Base-by-base conservation (phyloP, 92 coral and sea anemone genomes). In the Diadumene lineata region DNA sequence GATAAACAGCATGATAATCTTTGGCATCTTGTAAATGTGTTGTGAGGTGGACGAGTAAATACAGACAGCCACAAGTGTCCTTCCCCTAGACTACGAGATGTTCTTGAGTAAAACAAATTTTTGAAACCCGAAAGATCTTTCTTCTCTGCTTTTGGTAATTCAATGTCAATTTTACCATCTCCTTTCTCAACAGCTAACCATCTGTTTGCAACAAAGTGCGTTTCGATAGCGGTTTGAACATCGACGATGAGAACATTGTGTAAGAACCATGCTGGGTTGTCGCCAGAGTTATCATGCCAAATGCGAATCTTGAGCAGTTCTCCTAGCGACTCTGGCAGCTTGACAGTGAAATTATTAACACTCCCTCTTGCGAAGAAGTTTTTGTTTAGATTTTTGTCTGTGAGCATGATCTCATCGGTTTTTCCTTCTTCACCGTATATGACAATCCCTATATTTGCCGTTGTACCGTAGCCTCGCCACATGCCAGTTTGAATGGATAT, bases 131-230 rank as follows among this genome's bases (percentile, higher is more conserved):
- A 64, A 68, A 88, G 69, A 28, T 91, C 88, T 53, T 87, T 84
- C 73, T 87, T 91, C 25, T 80, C 80, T 16, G 97, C 88, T 17
- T 70, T 85, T 30, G 56, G 72, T 4, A 91, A 75, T 57, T 91
- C 92, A 16, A 78, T 63, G 43, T 87, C 90, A 33, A 91, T 74
- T 17, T 70, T 65, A 3, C 97, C 97, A 50, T 91, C 92, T 31
- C 81, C 88, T 43, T 81, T 91, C 50, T 88, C 97, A 16, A 91
- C 92, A 31, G 97, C 97, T 21, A 87, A 81, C 97, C 97, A 91
- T 50, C 92, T 83, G 73, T 90, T 90, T 1, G 88, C 97, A 16
- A 87, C 75, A 65, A 91, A 91, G 64, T 81, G 75, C 25, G 69
- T 60, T 56, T 87, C 77, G 28, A 80, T 75, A 29, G 60, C 79